Base-by-base conservation (phyloP, 2,113 vertebrate genomes). In the Notothenia coriiceps region DNA sequence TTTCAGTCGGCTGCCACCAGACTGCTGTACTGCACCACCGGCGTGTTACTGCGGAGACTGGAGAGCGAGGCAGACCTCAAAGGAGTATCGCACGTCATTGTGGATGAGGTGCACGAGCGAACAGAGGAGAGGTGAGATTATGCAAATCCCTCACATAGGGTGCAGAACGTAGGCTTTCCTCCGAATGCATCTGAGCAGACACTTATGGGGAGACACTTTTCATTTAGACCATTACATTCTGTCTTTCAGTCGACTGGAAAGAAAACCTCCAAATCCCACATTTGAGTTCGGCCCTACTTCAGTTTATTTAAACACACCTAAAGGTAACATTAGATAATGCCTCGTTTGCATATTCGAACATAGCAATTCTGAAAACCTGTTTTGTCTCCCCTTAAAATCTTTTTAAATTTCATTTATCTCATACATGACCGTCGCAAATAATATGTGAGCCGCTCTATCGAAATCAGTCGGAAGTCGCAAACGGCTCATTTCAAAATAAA, bases 71-170 rank as follows among this genome's bases (percentile, higher is more conserved):
- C 95, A 0, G 92, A 96, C 77, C 94, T 99, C 1, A 93, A 87
- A 20, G 97, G 95, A 6, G 59, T 98, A 91, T 96, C 97, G 5
- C 98, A 99, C 5, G 88, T 99, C 73, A 96, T 99, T 49, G 96
- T 99, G 70, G 98, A 99, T 73, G 98, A 99, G 94, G 98, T 99
- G 81, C 98, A 99, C 0, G 98, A 99, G 89, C 94, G 98, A 79
- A 99, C 98, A 4, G 97, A 99, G 81, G 98, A 99, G 93, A 99
- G 98, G 98, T 99, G 68, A 90, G 81, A 54, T 4, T 8, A 40
- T 17, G 20, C 22, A n/a, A 22, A 55, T 35, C 44, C 13, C 17
- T 43, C 1, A 1, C 10, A 35, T n/a, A 20, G 15, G 17, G 13
- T 29, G 14, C 25, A 33, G 57, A 62, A 51, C 29, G 33, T 49